Conservation (phyloP, 2,113 vertebrate species). For the Rhegmatorhina hoffmannsi region DNA sequence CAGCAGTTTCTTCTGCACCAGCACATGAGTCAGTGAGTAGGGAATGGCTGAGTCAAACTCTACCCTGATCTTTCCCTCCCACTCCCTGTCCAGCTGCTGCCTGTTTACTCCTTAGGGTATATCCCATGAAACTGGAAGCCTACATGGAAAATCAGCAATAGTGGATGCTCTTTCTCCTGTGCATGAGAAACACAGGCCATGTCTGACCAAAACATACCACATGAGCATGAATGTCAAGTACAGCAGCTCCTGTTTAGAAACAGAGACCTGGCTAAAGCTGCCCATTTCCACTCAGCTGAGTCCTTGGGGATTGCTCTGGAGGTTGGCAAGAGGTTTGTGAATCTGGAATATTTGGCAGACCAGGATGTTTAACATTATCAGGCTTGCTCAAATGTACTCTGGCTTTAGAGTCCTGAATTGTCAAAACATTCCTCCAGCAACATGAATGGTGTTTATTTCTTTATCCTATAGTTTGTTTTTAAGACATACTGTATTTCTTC, state of each 20-base stretch:
- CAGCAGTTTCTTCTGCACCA: not conserved
- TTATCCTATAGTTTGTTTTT: not conserved
- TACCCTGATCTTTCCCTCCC: not conserved
- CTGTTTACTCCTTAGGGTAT: not conserved
- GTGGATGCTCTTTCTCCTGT: not conserved
- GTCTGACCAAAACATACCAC: rapidly evolving
- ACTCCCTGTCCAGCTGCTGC: not conserved
- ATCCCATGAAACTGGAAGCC: not conserved
- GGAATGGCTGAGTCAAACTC: not conserved
- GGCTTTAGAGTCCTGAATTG: not conserved
- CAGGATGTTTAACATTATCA: not conserved
- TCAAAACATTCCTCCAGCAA: not conserved
- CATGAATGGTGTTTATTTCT: not conserved
- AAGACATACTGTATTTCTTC: not conserved
- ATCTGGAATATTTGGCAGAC: not conserved
- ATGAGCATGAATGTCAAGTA: not conserved
- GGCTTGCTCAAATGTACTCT: not conserved
- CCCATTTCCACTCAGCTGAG: not conserved
- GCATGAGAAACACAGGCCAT: not conserved
- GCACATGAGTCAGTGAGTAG: not conserved
- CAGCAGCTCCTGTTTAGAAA: not conserved
- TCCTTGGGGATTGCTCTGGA: not conserved
- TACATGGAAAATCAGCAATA: not conserved
- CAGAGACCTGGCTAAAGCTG: not conserved
- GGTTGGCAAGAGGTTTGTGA: not conserved